Evolutionary conservation across 2,797 vertebrate genomes (phyloP).

Genomic region (Hirundo rustica): DNA sequence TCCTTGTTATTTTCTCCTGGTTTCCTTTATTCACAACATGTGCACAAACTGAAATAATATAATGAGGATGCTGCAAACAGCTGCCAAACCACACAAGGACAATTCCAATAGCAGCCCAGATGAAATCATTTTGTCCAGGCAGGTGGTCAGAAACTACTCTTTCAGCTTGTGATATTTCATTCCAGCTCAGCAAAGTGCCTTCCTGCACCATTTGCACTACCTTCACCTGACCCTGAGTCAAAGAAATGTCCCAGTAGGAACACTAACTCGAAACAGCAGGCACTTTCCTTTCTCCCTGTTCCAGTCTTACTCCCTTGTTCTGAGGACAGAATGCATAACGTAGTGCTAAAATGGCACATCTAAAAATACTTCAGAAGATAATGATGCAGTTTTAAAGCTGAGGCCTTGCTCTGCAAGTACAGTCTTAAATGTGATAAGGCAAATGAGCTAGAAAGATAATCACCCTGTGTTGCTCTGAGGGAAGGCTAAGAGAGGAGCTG

Average conservation of each 20-base stretch:
- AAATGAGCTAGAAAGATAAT: not conserved
- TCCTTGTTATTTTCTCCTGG: not conserved
- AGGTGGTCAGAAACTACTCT: conserved; percentile 10
- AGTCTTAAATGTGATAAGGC: not conserved
- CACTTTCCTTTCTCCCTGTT: not conserved
- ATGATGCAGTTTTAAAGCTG: not conserved
- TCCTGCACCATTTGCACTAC: not conserved
- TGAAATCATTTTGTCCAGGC: not conserved
- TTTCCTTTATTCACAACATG: not conserved
- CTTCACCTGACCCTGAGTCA: not conserved
- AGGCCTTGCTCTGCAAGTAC: not conserved
- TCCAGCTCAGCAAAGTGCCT: not conserved
- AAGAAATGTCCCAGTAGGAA: not conserved
- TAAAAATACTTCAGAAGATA: not conserved
- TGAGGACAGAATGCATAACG: not conserved
- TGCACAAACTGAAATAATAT: conserved; percentile 5
- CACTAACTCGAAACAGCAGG: not conserved
- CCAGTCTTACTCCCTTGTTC: not conserved
- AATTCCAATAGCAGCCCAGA: not conserved
- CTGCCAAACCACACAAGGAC: not conserved
- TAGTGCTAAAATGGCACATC: not conserved
- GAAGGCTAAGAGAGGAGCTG: not conserved
- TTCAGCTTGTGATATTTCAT: not conserved
- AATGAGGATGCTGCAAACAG: not conserved
- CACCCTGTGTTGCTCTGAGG: not conserved